Evolutionary conservation across 2,113 vertebrate genomes (phyloP).

Genomic region (Antennarius striatus): DNA sequence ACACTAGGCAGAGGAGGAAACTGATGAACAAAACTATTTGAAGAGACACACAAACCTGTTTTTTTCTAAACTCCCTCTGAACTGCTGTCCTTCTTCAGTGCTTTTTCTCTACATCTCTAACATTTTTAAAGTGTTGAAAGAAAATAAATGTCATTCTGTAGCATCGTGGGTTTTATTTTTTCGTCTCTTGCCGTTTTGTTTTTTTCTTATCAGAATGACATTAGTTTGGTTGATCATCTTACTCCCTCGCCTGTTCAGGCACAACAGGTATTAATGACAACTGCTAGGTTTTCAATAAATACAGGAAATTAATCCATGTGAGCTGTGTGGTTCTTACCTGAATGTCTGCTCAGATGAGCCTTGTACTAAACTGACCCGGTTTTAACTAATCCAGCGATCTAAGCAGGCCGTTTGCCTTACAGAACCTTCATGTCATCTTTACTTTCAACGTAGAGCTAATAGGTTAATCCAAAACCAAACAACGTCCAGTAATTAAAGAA

Average conservation of each 20-base stretch:
- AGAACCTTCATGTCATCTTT: too few species aligned
- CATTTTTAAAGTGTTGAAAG: constrained; percentile 47
- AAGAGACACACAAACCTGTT: constrained; percentile 23
- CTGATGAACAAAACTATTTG: constrained; percentile 14
- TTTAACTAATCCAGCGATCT: too few species aligned
- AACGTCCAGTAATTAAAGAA: too few species aligned
- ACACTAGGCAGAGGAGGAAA: constrained; percentile 47
- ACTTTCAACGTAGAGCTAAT: too few species aligned
- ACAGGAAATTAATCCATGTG: constrained; percentile 51
- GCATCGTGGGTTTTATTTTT: not conserved
- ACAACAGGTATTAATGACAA: constrained; percentile 61
- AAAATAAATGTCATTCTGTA: constrained; percentile 53
- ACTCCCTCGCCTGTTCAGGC: constrained; percentile 31
- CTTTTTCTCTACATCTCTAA: constrained; percentile 35
- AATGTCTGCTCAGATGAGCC: too few species aligned
- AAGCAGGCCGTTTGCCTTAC: too few species aligned
- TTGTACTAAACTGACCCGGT: too few species aligned
- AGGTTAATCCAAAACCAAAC: too few species aligned
- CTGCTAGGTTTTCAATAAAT: constrained; percentile 77
- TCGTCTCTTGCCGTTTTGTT: constrained; percentile 29
- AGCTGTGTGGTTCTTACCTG: constrained; percentile 16
- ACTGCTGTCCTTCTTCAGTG: constrained; percentile 25
- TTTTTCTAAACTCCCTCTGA: constrained; percentile 35
- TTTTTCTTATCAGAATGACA: constrained; percentile 54
- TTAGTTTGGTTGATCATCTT: constrained; percentile 39